Percentiles rank a stretch among this genome's conserved stretches.
Conservation (phyloP, 2,888 invertebrate genomes). For the Trichopria drosophilae region DNA sequence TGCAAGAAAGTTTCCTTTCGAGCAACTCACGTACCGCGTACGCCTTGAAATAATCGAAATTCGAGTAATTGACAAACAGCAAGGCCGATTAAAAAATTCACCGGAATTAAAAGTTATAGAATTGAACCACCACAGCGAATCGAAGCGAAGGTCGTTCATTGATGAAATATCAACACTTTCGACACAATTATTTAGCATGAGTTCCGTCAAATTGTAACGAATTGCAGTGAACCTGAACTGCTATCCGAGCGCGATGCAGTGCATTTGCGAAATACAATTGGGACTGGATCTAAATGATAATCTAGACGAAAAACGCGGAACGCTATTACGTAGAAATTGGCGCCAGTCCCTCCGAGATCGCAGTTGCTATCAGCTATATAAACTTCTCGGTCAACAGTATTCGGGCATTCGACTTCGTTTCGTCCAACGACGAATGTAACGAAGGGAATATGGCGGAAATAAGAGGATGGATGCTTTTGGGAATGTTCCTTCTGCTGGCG, state of each 20-base stretch:
- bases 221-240: slow-evolving; percentile 1
- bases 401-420: slow-evolving; percentile 48
- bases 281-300: slow-evolving; percentile 7
- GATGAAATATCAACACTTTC: slow-evolving; percentile 5
- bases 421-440: slow-evolving; percentile 35
- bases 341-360: slow-evolving; percentile 27
- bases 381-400: slow-evolving; percentile 43
- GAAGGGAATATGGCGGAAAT: slow-evolving; percentile 36
- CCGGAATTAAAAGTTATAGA: too few species aligned
- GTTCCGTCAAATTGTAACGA: background rate
- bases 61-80: too few species aligned
- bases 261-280: slow-evolving; percentile 17
- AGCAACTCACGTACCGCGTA: too few species aligned
- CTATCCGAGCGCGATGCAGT: background rate
- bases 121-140: too few species aligned
- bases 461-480: slow-evolving; percentile 35
- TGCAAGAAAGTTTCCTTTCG: background rate
- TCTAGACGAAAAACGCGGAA: slow-evolving; percentile 43
- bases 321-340: slow-evolving; percentile 49
- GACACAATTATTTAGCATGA: too few species aligned
- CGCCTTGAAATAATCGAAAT: too few species aligned
- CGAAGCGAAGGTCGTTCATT: slow-evolving; percentile 10
- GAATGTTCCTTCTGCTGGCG: slow-evolving; percentile 40
- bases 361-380: slow-evolving; percentile 47
- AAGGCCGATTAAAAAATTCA: too few species aligned